Evolutionary conservation across 2,888 invertebrate species (phyloP), one percentile per base, ranked within the genome.

Genomic region (Xestia rhomboidea): DNA sequence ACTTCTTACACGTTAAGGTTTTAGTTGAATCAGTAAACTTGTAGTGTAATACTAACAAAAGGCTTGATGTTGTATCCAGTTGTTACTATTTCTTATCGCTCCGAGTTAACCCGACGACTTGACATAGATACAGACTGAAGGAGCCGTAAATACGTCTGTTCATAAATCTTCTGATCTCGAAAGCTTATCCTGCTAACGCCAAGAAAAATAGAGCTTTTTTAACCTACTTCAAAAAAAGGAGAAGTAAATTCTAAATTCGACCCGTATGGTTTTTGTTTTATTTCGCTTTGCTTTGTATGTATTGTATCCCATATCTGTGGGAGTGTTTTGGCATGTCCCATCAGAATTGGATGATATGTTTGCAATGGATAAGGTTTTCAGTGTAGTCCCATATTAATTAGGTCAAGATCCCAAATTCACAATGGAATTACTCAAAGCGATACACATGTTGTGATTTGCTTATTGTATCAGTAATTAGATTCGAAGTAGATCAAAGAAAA

Each of bases 91-190:
- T 63, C 38, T 64, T 68, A 46, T 64, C 24, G 64, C 54, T 62
- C 15, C 38, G 68, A 63, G 64, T 62, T 75, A 49, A 78, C 49
- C 66, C 27, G n/a, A n/a, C 34, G 62, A 68, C 69, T 62, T 70
- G 81, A 80, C 71, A 72, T 66, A 67, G 76, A 80, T 84, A 84
- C 80, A 41, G 38, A 84, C 24, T 71, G 7, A 63, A 69, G 46
- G 21, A 51, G n/a, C 30, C 72, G 63, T 84, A 84, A 80, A 84
- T 72, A 81, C 76, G 63, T 67, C 24, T 72, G 66, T 66, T 63
- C 84, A 72, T 84, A 84, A 84, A 82, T 80, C 72, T 80, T 63
- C 62, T 24, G 49, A 67, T 72, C 72, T 80, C n/a, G 24, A 84
- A 72, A 62, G 62, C 69, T 84, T 69, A 74, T 72, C 64, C 27